Evolutionary conservation across 1,140 invertebrate genomes (phyloP), one percentile per base, ranked within the genome.

Genomic region (Drosophila murphyi): DNA sequence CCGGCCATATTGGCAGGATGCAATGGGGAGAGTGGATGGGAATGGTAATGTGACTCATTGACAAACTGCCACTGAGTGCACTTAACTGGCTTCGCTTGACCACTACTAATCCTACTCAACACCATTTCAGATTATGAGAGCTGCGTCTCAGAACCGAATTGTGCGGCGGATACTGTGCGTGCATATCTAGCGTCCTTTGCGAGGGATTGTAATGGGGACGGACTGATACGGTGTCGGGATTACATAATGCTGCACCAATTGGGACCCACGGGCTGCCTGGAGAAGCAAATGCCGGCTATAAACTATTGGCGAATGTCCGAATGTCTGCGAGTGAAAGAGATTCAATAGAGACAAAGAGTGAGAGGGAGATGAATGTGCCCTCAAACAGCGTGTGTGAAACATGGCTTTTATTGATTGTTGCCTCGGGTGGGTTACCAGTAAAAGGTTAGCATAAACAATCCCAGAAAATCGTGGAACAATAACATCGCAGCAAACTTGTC

Each of bases 1-100:
- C 32, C 59, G 5, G 35, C 32, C 31, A 3, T 92, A 92, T 65
- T 92, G 90, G 82, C 39, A 68, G 57, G 91, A 92, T 63, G 78
- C 85, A 48, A 34, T 50, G 51, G 41, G 41, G 29, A 20, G 4
- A 31, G 43, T 48, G 39, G 4, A 12, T 5, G 3, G 6, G 5
- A 0, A 5, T n/a, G 60, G 68, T 75, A 82, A 74, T 65, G 56
- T 37, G 62, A 62, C 48, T 31, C 31, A 45, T 54, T 70, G 35
- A 59, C 34, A 62, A 54, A 3, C 12, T 54, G 43, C 28, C 65
- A 69, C 28, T 43, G 37, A 37, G 37, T 32, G n/a, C 37, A 43
- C 20, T 48, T 34, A 51, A 29, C 32, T 31, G 32, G 20, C 43
- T 31, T 37, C 45, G 51, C 29, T 56, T 59, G 45, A 20, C 12